These are phyloP conservation scores for Homarus americanus DNA, from an alignment of 1,140 invertebrate species.

Conservation along the genomic window DNA sequence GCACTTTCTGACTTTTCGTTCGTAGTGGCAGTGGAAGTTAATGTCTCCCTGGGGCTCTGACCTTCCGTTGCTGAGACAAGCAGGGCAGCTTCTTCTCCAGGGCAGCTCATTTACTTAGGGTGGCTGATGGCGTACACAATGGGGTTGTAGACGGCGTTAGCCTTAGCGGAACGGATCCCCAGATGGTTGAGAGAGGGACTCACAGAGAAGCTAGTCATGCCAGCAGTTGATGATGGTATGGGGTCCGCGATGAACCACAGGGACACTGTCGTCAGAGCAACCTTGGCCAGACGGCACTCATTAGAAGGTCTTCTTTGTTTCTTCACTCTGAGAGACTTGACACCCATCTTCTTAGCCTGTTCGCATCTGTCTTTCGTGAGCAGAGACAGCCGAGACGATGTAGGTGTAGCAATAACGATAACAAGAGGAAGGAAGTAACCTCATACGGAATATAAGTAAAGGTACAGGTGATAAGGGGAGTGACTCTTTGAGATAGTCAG, in stretches of 20 bases:
- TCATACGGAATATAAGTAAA: not conserved
- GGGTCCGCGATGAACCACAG: constrained; percentile 17
- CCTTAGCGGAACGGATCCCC: constrained; percentile 11
- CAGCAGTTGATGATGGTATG: not conserved
- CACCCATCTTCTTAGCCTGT: constrained; percentile 24
- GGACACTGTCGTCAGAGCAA: constrained; percentile 3
- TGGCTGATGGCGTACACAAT: constrained; percentile 32
- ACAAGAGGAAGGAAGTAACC: not conserved
- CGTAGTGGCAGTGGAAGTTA: not conserved
- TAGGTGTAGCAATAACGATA: not conserved
- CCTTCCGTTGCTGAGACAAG: not conserved
- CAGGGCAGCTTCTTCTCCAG: constrained; percentile 9
- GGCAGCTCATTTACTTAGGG: constrained; percentile 8
- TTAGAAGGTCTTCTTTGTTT: not conserved
- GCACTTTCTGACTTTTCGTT: not conserved
- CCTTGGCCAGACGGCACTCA: constrained; percentile 16
- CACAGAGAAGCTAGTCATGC: not conserved
- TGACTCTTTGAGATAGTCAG: not conserved
- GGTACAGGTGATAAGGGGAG: not conserved
- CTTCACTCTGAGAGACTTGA: not conserved
- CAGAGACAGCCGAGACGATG: constrained; percentile 5
- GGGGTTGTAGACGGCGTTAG: constrained; percentile 26
- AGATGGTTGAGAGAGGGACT: not conserved
- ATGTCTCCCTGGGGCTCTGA: not conserved
- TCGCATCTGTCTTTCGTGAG: constrained; percentile 7